Evolutionary conservation across 2,797 vertebrate species (phyloP), one percentile per base, ranked within the genome.

Genomic region (Rhinophrynus dorsalis): DNA sequence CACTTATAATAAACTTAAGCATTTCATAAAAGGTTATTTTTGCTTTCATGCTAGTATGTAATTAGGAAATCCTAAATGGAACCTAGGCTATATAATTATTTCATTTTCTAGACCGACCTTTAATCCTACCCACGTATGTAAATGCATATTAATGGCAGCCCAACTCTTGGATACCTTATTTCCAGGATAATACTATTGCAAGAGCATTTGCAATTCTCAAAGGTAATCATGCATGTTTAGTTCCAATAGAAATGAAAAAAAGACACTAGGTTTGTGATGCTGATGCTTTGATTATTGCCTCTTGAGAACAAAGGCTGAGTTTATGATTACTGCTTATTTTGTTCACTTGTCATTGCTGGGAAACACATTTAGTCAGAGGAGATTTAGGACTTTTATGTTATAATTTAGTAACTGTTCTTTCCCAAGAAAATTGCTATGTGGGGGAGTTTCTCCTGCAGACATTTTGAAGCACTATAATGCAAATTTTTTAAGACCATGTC

Each of bases 251-350:
- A 21, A 64, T 37, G 48, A 9, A 20, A 13, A n/a, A 38, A 38
- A 58, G 27, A 55, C 29, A 61, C 27, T 2, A 18, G 23, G 15
- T 45, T 42, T 45, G 37, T 55, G 58, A 69, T 69, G 65, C 40
- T 50, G 48, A 69, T 32, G n/a, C 32, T 61, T 62, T 72, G 52
- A 71, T 71, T 55, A 56, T 50, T 63, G 23, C 42, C 52, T 71
- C 68, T 71, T 2, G 48, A 57, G 51, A 71, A 26, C 21, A 48
- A 57, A 71, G 12, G 32, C 42, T 17, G 24, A 18, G 17, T 29
- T 57, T 24, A 33, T 55, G 50, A 57, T 71, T 42, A 40, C 27
- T 64, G 59, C 59, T 56, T 63, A 70, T 70, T 63, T 47, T 30
- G 48, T 70, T 56, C 24, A n/a, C 45, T 56, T 64, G 59, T 64